Evolutionary conservation across 2,797 vertebrate genomes (phyloP).

Genomic region (Microhierax caerulescens): DNA sequence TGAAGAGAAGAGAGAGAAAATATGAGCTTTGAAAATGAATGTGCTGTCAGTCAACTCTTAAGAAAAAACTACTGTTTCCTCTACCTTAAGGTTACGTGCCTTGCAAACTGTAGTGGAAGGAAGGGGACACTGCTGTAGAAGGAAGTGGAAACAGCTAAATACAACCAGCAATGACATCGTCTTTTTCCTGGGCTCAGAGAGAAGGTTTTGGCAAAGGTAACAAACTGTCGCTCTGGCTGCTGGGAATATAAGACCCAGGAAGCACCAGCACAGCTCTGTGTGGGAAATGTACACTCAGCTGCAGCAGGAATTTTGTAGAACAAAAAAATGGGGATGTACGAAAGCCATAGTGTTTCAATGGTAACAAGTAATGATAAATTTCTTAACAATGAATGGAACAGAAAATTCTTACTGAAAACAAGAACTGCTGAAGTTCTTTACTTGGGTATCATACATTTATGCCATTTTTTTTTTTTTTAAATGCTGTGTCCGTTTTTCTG

Average conservation of each 20-base stretch:
- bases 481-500: neutral
- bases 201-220: neutral
- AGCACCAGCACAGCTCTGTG: neutral
- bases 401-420: neutral
- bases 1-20: constrained; percentile 12
- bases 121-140: neutral
- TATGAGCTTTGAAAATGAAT: neutral
- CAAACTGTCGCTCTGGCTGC: neutral
- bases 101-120: neutral
- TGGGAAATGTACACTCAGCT: neutral
- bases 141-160: neutral
- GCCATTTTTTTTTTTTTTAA: neutral
- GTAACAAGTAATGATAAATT: neutral
- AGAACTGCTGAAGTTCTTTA: neutral
- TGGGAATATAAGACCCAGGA: neutral
- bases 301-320: neutral
- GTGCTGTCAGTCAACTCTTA: neutral
- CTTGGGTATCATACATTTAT: neutral
- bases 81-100: neutral
- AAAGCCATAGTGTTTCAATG: neutral
- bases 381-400: neutral
- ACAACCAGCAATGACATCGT: neutral
- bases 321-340: neutral
- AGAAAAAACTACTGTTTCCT: neutral
- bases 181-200: neutral